Evolutionary conservation across 2,113 vertebrate genomes (phyloP).

Genomic region (Podiceps cristatus): DNA sequence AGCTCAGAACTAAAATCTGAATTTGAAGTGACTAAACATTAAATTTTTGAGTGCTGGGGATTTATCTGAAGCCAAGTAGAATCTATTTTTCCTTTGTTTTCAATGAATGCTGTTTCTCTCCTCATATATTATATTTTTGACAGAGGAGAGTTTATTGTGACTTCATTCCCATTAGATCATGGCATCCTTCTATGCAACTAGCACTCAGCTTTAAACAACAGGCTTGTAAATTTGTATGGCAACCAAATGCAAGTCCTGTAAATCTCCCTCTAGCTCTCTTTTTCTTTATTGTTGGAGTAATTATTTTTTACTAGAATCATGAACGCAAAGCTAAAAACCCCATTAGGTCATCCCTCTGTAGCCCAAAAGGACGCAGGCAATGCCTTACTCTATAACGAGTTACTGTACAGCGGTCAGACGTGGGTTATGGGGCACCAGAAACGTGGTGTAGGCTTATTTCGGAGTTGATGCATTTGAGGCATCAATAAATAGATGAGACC

Average conservation of each 20-base stretch:
- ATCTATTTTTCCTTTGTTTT: background rate
- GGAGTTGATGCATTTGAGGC: background rate
- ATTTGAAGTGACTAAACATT: background rate
- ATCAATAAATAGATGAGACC: background rate
- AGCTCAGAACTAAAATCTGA: background rate
- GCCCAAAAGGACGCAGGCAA: background rate
- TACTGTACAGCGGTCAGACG: background rate
- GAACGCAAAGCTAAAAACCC: background rate
- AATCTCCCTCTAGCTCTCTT: background rate
- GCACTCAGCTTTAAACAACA: constrained; percentile 11
- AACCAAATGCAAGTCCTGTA: background rate
- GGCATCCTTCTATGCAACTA: constrained; percentile 26
- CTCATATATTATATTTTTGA: background rate
- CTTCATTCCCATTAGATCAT: constrained; percentile 25
- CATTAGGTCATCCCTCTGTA: background rate
- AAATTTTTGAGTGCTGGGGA: background rate
- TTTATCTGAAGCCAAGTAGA: background rate
- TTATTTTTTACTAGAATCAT: background rate
- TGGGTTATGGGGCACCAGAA: background rate
- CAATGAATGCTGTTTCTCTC: background rate
- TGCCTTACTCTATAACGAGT: rapidly evolving
- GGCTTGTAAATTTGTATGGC: background rate
- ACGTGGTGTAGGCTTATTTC: background rate
- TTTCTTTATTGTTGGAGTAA: background rate
- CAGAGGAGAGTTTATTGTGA: background rate